A percentile compares a stretch with the other conserved stretches of the same genome.
Evolutionary conservation across 2,888 invertebrate genomes (phyloP).

Genomic region (Apodemia zela): DNA sequence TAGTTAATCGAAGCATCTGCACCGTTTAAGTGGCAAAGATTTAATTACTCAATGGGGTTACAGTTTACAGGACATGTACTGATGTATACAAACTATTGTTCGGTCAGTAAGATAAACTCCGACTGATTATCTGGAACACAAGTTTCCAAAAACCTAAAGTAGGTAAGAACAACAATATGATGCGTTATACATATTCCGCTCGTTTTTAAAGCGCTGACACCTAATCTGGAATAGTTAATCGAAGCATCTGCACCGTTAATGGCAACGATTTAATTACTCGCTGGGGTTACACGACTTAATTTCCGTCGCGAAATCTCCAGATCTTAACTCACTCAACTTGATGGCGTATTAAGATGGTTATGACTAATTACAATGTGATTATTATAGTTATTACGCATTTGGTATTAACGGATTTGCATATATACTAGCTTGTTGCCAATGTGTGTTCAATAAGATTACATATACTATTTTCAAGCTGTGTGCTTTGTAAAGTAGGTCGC

Average conservation of each 20-base stretch:
- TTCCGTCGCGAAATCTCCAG: conserved; percentile 38
- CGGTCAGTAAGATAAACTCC: too few species aligned
- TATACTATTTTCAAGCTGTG: too few species aligned
- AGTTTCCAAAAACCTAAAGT: too few species aligned
- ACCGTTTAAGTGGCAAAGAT: conserved; percentile 40
- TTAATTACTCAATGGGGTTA: conserved; percentile 46
- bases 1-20: conserved; percentile 31
- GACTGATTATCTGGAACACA: too few species aligned
- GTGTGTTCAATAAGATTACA: not conserved
- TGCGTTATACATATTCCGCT: not conserved
- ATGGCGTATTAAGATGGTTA: conserved; percentile 35
- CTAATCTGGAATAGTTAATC: conserved; percentile 13
- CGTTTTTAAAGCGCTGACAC: not conserved
- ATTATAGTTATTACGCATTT: conserved; percentile 15
- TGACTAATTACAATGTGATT: conserved; percentile 28
- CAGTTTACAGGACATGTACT: too few species aligned
- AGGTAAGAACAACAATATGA: not conserved
- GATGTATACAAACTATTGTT: too few species aligned
- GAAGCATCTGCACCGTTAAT: conserved; percentile 38
- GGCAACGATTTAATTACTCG: conserved; percentile 48
- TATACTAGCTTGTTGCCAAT: not conserved
- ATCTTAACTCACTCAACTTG: conserved; percentile 35
- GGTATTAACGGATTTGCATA: conserved; percentile 1
- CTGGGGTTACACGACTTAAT: conserved; percentile 42
- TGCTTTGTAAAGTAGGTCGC: too few species aligned